Base-by-base conservation (phyloP, 2,797 vertebrate genomes). In the Pyrrhura leucotis region DNA sequence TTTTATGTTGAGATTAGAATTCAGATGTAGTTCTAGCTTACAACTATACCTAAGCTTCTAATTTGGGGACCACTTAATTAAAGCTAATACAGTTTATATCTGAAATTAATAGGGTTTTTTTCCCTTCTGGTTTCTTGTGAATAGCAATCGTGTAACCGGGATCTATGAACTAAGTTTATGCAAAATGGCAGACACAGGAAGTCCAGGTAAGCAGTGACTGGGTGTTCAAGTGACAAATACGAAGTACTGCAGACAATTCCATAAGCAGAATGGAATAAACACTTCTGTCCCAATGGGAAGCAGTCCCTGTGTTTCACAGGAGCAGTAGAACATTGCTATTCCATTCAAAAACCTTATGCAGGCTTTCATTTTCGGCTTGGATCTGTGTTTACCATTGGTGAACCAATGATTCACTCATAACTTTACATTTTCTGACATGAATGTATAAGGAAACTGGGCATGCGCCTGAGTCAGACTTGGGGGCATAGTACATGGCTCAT, bases 91-190 rank as follows among this genome's bases (percentile, higher is more conserved):
- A 29, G 40, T 25, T 90, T 40, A 50, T 81, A 85, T 93, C 66
- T 31, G 50, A 84, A 90, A 50, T n/a, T 81, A 84, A 77, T 48
- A 8, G 1, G 7, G 8, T 42, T 77, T 96, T 79, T 72, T 28
- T 23, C 7, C 19, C 40, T 25, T 8, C 78, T 93, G 56, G 50
- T 90, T 83, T 88, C 90, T 77, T 96, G 35, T 50, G 96, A 97
- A 96, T 96, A 99, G 99, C 97, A 99, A 99, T 96, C 98, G 99
- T 95, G 99, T 99, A 53, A 99, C 99, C 6, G 99, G 99, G 45
- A 99, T 99, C 96, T 99, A 99, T 71, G 99, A 99, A 95, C 98
- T 99, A 81, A 99, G 99, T 96, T 98, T 99, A 93, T 99, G 99
- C 98, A 99, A 99, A 97, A 99, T 99, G 98, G 98, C 99, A 13